These are phyloP conservation scores for Hybognathus amarus DNA, from an alignment of 2,797 vertebrate genomes.

Conservation along the genomic window DNA sequence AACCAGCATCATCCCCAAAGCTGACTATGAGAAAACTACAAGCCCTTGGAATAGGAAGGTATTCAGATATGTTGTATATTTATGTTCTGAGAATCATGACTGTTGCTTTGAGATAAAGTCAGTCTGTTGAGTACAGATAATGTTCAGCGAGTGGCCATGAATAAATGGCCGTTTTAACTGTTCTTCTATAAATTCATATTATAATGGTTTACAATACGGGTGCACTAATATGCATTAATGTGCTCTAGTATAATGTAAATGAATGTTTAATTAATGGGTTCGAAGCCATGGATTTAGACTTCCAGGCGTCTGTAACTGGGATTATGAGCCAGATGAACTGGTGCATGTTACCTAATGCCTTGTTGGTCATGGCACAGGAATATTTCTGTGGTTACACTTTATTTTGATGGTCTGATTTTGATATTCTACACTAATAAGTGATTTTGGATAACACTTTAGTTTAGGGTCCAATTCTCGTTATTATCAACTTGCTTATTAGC, in stretches of 20 bases:
- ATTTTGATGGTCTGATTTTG: neutral
- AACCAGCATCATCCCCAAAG: constrained; percentile 17
- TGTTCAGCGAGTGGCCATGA: neutral
- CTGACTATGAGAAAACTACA: constrained; percentile 23
- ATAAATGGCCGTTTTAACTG: neutral
- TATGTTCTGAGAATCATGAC: neutral
- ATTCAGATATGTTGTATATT: constrained; percentile 3
- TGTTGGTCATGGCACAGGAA: neutral
- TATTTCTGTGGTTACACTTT: neutral
- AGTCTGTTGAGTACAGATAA: neutral
- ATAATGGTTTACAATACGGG: neutral
- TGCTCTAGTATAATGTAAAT: neutral
- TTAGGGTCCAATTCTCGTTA: too few relatives aligned
- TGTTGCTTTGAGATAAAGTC: constrained; percentile 21
- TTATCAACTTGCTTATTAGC: too few relatives aligned
- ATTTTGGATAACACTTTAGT: neutral
- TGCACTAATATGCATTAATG: neutral
- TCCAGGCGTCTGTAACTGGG: neutral
- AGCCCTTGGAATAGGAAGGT: neutral
- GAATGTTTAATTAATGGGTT: neutral
- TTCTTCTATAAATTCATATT: neutral
- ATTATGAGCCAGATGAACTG: neutral
- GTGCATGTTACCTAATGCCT: neutral
- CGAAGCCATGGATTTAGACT: neutral
- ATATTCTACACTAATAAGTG: neutral